Base-by-base conservation (phyloP, 2,888 invertebrate species). In the Oeneis ivallda region DNA sequence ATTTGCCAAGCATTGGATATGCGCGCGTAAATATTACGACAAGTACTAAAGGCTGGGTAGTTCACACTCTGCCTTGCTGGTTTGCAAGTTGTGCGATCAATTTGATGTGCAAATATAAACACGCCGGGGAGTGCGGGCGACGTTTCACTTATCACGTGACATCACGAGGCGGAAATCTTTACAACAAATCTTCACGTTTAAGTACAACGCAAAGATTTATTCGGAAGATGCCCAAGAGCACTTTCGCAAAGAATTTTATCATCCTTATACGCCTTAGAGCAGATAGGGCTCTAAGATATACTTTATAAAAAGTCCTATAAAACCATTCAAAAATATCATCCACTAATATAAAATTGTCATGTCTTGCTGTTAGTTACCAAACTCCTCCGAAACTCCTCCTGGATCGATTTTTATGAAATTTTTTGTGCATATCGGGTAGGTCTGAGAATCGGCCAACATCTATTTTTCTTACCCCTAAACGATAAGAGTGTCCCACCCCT, bases 81-180 rank as follows among this genome's bases (percentile, higher is more conserved):
- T 19, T 17, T 47, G 37, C 60, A 17, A 50, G 57, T 68, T 65
- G 50, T 50, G 65, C 50, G 65, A 66, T 66, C 62, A 69, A 65
- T 65, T 67, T 64, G 61, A 64, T 59, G 61, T 47, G 45, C 58
- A 58, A 57, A 70, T 66, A 64, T 67, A 69, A 66, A 71, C 41
- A 71, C 53, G 19, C 77, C 71, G 57, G 64, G 11, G 60, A 13
- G 77, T 85, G 85, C 70, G 69, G 65, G 32, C 72, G 82, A 80
- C 66, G 65, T 68, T 62, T 60, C 62, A 70, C 70, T 69, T 63
- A 56, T 64, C 54, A 63, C 72, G 70, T 76, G 76, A 78, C 49
- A 50, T 50, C 49, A 19, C 37, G 60, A 49, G 13, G 60, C 49
- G 47, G 60, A 37, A 60, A 60, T 19, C 41, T 41, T 19, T 41